These are phyloP conservation scores for Montipora sp. DNA, from an alignment of 64 coral and sea anemone species.

Conservation along the genomic window DNA sequence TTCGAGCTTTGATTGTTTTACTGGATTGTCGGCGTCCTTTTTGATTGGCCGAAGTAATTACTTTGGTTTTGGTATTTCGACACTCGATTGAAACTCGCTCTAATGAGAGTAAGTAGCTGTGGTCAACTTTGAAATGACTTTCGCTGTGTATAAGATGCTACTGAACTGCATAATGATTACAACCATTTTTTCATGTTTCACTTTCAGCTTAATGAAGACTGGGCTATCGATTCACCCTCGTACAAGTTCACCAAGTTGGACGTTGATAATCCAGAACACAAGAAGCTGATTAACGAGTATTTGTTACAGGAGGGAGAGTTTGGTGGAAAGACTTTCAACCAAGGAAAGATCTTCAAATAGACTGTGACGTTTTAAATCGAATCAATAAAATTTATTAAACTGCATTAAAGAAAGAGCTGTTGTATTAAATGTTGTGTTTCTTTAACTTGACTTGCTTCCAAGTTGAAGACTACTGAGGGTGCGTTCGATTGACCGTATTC, in stretches of 20 bases:
- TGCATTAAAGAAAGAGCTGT: not conserved
- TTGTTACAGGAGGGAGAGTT: conserved; percentile 55
- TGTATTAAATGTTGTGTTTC: not conserved
- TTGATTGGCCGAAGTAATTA: no score
- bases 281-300: conserved; percentile 79
- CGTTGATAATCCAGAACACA: conserved; percentile 66
- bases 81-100: no score
- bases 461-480: no score
- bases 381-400: not conserved
- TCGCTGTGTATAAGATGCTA: no score
- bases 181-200: not conserved
- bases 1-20: no score
- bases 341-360: conserved; percentile 89
- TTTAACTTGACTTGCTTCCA: not conserved
- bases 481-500: no score
- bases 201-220: conserved; percentile 72
- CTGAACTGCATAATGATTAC: no score
- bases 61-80: no score
- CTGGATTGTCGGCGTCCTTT: no score
- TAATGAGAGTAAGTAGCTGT: no score
- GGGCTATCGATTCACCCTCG: conserved; percentile 72
- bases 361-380: not conserved
- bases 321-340: conserved; percentile 52
- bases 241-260: conserved; percentile 84
- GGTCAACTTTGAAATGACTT: no score